phyloP scores from a whole-genome alignment of 2,113 vertebrate species.

The Dasyornis broadbenti region DNA sequence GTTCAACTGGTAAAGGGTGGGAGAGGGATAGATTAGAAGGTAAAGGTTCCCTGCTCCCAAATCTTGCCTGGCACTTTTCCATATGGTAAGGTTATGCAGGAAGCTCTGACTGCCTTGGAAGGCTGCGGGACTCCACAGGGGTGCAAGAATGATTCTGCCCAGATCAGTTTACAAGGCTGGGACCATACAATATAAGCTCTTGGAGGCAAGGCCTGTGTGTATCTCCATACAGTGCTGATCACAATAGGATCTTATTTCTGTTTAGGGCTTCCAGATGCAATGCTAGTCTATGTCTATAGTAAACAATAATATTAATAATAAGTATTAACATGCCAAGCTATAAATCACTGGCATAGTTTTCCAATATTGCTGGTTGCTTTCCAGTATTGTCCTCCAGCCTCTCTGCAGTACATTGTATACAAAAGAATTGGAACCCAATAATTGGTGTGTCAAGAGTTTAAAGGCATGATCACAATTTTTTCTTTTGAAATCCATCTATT shows the following conservation, averaged over 20 bases:
- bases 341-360: conserved; percentile 52
- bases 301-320: conserved; percentile 63
- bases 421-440: conserved; percentile 60
- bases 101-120: background rate
- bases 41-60: background rate
- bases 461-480: background rate
- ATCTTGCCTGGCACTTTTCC: background rate
- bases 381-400: conserved; percentile 55
- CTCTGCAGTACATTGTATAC: conserved; percentile 38
- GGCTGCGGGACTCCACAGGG: background rate
- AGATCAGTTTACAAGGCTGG: conserved; percentile 17
- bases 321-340: conserved; percentile 48
- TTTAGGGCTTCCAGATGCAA: conserved; percentile 63
- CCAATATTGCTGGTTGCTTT: conserved; percentile 60
- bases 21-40: background rate
- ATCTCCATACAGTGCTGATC: conserved; percentile 20
- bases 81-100: background rate
- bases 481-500: conserved; percentile 3
- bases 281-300: conserved; percentile 40
- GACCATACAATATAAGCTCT: conserved; percentile 17
- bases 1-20: background rate
- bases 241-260: conserved; percentile 42
- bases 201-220: conserved; percentile 27
- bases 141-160: background rate
- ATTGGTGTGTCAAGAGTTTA: conserved; percentile 7